phyloP scores from a whole-genome alignment of 2,888 invertebrate genomes.

The Melanotus villosus region DNA sequence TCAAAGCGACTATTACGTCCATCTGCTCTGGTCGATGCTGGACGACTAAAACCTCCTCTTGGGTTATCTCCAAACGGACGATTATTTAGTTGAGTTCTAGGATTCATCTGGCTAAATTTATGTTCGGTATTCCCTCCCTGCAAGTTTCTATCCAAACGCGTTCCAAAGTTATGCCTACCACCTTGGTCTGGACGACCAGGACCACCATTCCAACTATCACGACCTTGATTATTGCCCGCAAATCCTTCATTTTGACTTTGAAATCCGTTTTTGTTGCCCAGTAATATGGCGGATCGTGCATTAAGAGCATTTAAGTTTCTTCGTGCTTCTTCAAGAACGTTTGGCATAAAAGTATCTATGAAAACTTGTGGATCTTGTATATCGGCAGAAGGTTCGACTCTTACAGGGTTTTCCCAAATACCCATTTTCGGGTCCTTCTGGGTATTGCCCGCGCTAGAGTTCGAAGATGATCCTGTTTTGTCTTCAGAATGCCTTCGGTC shows the following conservation, averaged over 20 bases:
- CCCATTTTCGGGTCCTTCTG: conserved; percentile 42
- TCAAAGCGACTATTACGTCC: conserved; percentile 33
- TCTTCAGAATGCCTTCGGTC: conserved; percentile 57
- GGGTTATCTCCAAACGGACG: conserved; percentile 21
- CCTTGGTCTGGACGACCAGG: conserved; percentile 41
- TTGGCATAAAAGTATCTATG: conserved; percentile 49
- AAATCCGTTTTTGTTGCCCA: conserved; percentile 26
- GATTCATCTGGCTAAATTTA: not conserved
- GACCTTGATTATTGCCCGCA: conserved; percentile 6
- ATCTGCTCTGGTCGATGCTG: not conserved
- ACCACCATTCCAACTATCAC: conserved; percentile 26
- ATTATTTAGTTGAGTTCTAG: not conserved
- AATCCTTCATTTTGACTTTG: conserved; percentile 19
- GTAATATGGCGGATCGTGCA: not conserved
- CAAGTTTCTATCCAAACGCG: conserved; percentile 27
- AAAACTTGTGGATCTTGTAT: conserved; percentile 39
- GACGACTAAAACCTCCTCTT: conserved; percentile 16
- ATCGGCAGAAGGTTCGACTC: not conserved
- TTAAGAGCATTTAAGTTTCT: conserved; percentile 75
- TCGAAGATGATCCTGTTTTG: conserved; percentile 32
- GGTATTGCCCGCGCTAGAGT: conserved; percentile 27
- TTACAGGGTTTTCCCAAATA: conserved; percentile 55
- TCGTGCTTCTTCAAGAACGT: conserved; percentile 68
- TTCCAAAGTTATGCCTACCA: conserved; percentile 49
- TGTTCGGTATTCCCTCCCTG: not conserved